A percentile compares a stretch with the other conserved stretches of the same genome.
Conservation (phyloP, 2,113 vertebrate species). For the Cavia porcellus region DNA sequence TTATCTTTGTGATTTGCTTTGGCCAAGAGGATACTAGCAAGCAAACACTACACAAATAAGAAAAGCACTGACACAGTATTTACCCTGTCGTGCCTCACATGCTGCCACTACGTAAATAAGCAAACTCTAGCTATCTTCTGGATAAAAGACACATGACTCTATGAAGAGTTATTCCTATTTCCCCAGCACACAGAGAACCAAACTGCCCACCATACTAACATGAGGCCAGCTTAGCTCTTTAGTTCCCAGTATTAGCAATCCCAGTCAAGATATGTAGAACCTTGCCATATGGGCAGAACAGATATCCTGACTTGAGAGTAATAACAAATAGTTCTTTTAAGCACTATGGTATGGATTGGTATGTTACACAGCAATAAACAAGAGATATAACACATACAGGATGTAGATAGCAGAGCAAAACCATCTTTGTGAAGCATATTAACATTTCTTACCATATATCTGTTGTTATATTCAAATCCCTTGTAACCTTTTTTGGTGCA, state of each 20-base stretch:
- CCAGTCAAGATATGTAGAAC: slow-evolving; percentile 11
- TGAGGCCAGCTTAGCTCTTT: neutral
- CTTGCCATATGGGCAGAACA: slow-evolving; percentile 8
- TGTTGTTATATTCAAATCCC: neutral
- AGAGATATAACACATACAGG: neutral
- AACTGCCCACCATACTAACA: neutral
- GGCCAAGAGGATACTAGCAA: neutral
- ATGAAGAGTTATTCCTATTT: neutral
- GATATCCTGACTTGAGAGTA: neutral
- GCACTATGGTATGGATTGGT: neutral
- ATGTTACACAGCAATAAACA: slow-evolving; percentile 1
- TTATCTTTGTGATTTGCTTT: slow-evolving; percentile 28
- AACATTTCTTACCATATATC: slow-evolving; percentile 27
- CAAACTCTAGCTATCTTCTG: neutral
- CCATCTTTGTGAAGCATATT: slow-evolving; percentile 3
- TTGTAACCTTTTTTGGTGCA: slow-evolving; percentile 10
- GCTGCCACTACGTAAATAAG: neutral
- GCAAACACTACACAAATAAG: neutral
- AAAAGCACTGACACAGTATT: neutral
- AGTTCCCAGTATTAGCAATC: neutral
- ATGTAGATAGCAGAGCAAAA: neutral
- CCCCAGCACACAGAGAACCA: neutral
- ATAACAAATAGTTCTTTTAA: slow-evolving; percentile 43
- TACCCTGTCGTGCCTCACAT: neutral
- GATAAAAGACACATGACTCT: neutral